phyloP scores from a whole-genome alignment of 2,888 invertebrate genomes.

The Diaperis boleti region DNA sequence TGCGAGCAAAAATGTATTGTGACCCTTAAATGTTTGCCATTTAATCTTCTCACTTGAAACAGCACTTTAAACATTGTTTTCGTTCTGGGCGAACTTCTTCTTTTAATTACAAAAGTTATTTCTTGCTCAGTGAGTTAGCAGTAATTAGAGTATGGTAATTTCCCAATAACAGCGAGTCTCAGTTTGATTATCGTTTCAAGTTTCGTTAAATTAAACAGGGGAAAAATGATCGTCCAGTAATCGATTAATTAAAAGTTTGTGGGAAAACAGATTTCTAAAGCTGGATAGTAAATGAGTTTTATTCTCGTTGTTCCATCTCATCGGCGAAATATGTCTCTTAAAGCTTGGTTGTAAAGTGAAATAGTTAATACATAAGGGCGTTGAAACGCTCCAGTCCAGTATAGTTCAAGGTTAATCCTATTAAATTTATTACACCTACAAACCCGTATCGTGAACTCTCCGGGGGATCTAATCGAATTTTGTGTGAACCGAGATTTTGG shows the following conservation, averaged over 20 bases:
- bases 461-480: conserved; percentile 36
- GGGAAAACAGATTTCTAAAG: no score
- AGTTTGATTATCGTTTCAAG: conserved; percentile 16
- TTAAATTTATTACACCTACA: conserved; percentile 22
- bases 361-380: conserved; percentile 22
- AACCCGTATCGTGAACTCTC: conserved; percentile 25
- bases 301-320: no score
- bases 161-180: conserved; percentile 22
- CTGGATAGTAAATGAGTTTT: no score
- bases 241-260: conserved; percentile 30
- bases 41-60: conserved; percentile 8
- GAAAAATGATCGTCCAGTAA: conserved; percentile 9
- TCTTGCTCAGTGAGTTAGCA: conserved; percentile 42
- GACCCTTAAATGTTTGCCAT: no score
- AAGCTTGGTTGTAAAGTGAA: conserved; percentile 26
- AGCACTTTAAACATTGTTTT: conserved; percentile 18
- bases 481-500: conserved; percentile 27
- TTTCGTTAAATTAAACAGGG: conserved; percentile 11
- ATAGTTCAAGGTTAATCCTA: conserved; percentile 32
- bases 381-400: conserved; percentile 21
- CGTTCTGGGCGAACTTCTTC: conserved; percentile 41
- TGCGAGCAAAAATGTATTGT: no score
- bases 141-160: conserved; percentile 44
- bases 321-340: conserved; percentile 10
- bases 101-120: conserved; percentile 43